These are phyloP conservation scores for Penaeus japonicus DNA, from an alignment of 1,140 invertebrate genomes.

Conservation along the genomic window DNA sequence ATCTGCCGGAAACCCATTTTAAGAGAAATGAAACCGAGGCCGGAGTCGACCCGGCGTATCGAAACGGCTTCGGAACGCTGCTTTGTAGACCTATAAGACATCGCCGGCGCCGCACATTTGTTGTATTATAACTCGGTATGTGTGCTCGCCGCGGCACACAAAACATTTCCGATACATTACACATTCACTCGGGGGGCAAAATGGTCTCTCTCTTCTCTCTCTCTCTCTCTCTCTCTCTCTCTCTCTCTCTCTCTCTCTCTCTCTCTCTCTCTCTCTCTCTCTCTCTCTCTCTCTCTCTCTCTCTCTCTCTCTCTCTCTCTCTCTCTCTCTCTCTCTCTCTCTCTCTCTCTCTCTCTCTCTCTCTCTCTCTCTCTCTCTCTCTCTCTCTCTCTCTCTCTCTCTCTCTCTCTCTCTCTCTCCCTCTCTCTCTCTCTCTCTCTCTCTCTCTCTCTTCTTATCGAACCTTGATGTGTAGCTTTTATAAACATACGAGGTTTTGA, in stretches of 20 bases:
- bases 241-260: neutral
- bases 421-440: neutral
- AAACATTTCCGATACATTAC: neutral
- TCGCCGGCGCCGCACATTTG: no score
- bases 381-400: neutral
- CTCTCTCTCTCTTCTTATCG: neutral
- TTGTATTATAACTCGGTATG: no score
- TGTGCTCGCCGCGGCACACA: no score
- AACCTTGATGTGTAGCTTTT: neutral
- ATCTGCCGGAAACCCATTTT: no score
- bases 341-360: neutral
- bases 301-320: neutral
- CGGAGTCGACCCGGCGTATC: no score
- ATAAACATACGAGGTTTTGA: no score
- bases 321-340: neutral
- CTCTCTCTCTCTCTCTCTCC: neutral
- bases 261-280: neutral
- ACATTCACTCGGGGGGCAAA: neutral
- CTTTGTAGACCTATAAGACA: no score
- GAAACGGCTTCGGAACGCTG: no score
- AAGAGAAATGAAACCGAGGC: no score
- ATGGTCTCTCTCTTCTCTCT: neutral
- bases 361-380: neutral
- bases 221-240: neutral
- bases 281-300: neutral